Conservation (phyloP, 2,888 invertebrate species). For the Neoaliturus tenellus region DNA sequence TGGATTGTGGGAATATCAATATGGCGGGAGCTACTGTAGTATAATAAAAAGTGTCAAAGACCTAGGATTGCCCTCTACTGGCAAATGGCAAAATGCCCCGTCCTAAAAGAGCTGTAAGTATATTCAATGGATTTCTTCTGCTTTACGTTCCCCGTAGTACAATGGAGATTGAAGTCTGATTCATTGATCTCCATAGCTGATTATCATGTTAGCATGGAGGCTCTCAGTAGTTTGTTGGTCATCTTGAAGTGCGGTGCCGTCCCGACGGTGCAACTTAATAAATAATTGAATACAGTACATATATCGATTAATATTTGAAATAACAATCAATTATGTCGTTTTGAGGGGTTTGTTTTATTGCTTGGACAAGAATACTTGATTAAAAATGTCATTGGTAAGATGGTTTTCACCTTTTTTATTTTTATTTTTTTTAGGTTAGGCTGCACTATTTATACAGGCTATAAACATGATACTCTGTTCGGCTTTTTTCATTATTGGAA, state of each 20-base stretch:
- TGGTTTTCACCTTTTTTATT: neutral
- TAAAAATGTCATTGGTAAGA: neutral
- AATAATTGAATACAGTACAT: neutral
- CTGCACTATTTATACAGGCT: neutral
- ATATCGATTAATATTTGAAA: neutral
- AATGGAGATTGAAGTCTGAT: neutral
- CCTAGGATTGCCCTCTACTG: constrained; percentile 53
- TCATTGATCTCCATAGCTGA: neutral
- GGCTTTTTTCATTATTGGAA: no score
- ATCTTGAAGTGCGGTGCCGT: neutral
- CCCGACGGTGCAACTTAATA: neutral
- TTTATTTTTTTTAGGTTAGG: neutral
- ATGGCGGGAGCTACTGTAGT: constrained; percentile 66
- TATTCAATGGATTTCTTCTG: neutral
- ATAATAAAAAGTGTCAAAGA: constrained; percentile 59
- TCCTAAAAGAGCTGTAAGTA: constrained; percentile 72
- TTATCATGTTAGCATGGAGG: constrained; percentile 16
- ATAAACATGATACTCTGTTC: no score
- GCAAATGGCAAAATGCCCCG: constrained; percentile 71
- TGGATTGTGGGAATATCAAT: constrained; percentile 64
- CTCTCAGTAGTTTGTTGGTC: neutral
- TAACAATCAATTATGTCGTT: neutral
- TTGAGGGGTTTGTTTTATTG: neutral
- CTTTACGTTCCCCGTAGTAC: neutral
- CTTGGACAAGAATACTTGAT: neutral